Evolutionary conservation across 2,113 vertebrate species (phyloP), one percentile per base, ranked within the genome.

Genomic region (Cyphomyrus discorhynchus): DNA sequence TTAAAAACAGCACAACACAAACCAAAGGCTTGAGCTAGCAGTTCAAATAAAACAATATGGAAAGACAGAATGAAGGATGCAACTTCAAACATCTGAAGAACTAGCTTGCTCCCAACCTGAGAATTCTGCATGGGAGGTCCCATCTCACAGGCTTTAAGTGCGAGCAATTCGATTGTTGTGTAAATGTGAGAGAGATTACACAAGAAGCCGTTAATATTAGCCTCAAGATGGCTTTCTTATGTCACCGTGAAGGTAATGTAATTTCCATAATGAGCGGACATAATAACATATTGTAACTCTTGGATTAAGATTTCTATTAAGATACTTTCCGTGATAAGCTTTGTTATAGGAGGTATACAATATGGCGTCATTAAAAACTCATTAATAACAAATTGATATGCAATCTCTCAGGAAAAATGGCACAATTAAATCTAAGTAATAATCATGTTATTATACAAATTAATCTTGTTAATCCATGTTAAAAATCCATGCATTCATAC

Each of bases 261-360:
- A 80, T 80, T 80, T 80, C 15, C 35, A 35, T 80, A 80, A 80
- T 80, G 74, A 80, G 70, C 70, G 35, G 70, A 77, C 70, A 77
- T 39, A 39, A 77, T 77, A 39, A 77, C 5, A 80, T 42, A 39
- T 80, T 35, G 35, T 42, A 80, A 39, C 74, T 39, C 74, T 19
- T 42, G 74, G 74, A 80, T 80, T 80, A 80, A 80, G 74, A 80
- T 80, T 80, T 80, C 74, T 39, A 80, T 80, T 80, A 80, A 39
- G 74, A 80, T 80, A 80, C 35, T 80, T 19, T 42, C 15, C 19
- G 74, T 39, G 74, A 80, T 80, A 80, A 42, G 74, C 6, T 35
- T 80, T 80, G 5, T 19, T 80, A 42, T 80, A 80, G 13, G 5
- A 80, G 35, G 35, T 17, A 42, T 42, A 80, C 35, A 39, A 80